These are phyloP conservation scores for Colletes gigas DNA, from an alignment of 1,140 invertebrate species.

Conservation along the genomic window DNA sequence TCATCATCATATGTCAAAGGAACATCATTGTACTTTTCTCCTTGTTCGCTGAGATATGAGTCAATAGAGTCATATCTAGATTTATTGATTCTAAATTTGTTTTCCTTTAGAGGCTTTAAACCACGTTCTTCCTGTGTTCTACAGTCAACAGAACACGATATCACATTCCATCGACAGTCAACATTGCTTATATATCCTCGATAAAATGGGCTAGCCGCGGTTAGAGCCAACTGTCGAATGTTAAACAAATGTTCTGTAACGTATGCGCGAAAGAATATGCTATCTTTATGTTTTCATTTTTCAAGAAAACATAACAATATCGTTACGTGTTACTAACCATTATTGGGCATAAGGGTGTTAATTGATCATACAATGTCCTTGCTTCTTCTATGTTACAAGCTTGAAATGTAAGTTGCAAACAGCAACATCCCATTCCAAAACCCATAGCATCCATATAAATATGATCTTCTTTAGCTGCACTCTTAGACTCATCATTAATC, in stretches of 20 bases:
- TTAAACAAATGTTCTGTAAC: constrained; percentile 72
- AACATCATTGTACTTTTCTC: constrained; percentile 95
- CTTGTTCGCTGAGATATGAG: constrained; percentile 95
- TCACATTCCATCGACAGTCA: constrained; percentile 98
- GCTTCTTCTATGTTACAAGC: constrained; percentile 99
- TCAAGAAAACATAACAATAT: constrained; percentile 23
- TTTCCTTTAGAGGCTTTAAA: constrained; percentile 86
- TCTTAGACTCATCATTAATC: constrained; percentile 87
- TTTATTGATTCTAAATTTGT: constrained; percentile 95
- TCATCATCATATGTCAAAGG: constrained; percentile 92
- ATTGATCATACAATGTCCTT: constrained; percentile 97
- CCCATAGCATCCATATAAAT: constrained; percentile 99
- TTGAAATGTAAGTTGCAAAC: constrained; percentile 97
- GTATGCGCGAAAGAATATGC: constrained; percentile 62
- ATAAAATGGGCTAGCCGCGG: constrained; percentile 97
- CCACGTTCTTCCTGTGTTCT: constrained; percentile 97
- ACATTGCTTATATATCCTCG: constrained; percentile 96
- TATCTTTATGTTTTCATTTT: constrained; percentile 37
- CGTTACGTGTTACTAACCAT: constrained; percentile 85
- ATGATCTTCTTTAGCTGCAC: constrained; percentile 89
- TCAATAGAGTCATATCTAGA: constrained; percentile 99
- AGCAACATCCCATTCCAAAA: constrained; percentile 99
- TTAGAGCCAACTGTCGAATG: constrained; percentile 91
- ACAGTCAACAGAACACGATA: constrained; percentile 97
- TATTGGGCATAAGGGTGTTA: constrained; percentile 98